Conservation (phyloP, 2,113 vertebrate species). For the Calonectris borealis region DNA sequence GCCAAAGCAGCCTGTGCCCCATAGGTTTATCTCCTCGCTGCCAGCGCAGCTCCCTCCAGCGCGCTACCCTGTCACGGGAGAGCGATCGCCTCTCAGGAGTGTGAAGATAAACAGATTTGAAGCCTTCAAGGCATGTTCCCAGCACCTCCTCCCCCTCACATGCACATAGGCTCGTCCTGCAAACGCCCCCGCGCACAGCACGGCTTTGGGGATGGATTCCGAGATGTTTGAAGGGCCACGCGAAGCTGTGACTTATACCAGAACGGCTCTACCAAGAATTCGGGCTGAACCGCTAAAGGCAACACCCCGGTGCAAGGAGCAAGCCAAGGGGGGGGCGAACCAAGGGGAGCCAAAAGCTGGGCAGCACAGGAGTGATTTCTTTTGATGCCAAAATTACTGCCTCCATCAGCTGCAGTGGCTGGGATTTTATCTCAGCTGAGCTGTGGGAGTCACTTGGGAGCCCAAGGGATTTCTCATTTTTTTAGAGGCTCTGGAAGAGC, state of each 20-base stretch:
- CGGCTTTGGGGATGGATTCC: neutral
- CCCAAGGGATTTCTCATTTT: neutral
- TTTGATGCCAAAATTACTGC: neutral
- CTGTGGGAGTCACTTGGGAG: neutral
- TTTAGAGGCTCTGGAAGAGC: neutral
- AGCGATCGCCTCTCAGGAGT: constrained; percentile 68
- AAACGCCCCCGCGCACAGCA: neutral
- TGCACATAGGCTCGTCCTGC: neutral
- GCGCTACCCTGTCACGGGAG: constrained; percentile 57
- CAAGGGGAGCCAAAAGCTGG: neutral
- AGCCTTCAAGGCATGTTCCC: constrained; percentile 67
- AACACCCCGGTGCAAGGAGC: neutral
- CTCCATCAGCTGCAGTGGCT: neutral
- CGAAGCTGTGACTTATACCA: constrained; percentile 9
- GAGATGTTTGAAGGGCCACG: neutral
- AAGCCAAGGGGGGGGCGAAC: neutral
- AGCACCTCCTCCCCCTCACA: constrained; percentile 59
- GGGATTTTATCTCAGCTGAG: neutral
- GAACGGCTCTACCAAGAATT: neutral
- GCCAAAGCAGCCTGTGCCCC: constrained; percentile 32
- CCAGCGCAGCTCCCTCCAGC: constrained; percentile 58
- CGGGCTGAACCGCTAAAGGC: neutral
- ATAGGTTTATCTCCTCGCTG: constrained; percentile 32
- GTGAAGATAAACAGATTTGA: constrained; percentile 79
- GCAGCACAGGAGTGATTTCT: neutral